These are phyloP conservation scores for Polyodon spathula DNA, from an alignment of 2,113 vertebrate species.

Conservation along the genomic window DNA sequence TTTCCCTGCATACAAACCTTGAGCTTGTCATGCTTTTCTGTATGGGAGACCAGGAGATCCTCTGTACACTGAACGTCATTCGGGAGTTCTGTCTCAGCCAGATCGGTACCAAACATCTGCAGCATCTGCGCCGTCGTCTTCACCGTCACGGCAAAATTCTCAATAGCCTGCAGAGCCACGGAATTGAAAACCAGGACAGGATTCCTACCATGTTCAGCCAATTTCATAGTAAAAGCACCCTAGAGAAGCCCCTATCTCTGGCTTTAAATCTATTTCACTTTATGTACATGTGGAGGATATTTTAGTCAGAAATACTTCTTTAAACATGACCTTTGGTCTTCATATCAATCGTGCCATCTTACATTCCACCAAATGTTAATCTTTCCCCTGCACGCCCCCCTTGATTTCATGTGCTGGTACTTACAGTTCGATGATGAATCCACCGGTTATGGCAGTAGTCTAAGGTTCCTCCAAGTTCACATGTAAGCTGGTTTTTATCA, in stretches of 20 bases:
- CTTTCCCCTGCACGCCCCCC: not conserved
- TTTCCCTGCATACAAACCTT: slow-evolving; percentile 52
- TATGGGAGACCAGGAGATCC: slow-evolving; percentile 71
- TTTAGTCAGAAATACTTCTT: too few species aligned
- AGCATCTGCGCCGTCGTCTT: slow-evolving; percentile 86
- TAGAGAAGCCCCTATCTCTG: too few species aligned
- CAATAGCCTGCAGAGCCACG: slow-evolving; percentile 67
- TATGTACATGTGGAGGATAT: too few species aligned
- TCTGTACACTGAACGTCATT: slow-evolving; percentile 76
- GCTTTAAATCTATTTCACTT: too few species aligned
- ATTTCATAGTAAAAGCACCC: too few species aligned
- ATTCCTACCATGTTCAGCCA: too few species aligned
- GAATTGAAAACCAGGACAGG: slow-evolving; percentile 7
- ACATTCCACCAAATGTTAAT: too few species aligned
- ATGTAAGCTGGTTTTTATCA: slow-evolving; percentile 82
- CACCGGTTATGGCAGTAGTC: slow-evolving; percentile 86
- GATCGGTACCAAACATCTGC: slow-evolving; percentile 73
- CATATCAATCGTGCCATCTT: too few species aligned
- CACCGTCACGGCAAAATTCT: slow-evolving; percentile 89
- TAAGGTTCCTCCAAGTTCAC: slow-evolving; percentile 78
- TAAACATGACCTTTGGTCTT: too few species aligned
- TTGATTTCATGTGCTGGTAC: slow-evolving; percentile 18
- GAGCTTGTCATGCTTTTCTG: slow-evolving; percentile 64
- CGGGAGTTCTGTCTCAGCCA: slow-evolving; percentile 80
- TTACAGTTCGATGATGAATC: slow-evolving; percentile 89